Evolutionary conservation across 2,888 invertebrate genomes (phyloP), one percentile per base, ranked within the genome.

Genomic region (Chymomyza amoena): DNA sequence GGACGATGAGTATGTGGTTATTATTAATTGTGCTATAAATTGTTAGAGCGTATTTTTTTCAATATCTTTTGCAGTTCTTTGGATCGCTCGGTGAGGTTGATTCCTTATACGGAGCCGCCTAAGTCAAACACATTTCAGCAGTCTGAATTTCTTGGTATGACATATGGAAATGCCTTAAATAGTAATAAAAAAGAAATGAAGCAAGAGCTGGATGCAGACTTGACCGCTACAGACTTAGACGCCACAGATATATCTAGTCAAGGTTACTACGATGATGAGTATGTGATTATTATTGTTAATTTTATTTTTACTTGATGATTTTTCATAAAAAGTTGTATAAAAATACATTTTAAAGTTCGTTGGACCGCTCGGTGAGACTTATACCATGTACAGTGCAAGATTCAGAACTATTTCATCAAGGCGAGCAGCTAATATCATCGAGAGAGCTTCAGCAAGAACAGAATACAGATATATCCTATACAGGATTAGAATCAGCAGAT

Each of bases 201-300:
- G 36, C 36, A 36, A 36, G 80, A 83, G 45, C 84, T 85, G 65
- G 81, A 85, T 61, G 80, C 85, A 15, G 80, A 83, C 9, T 9
- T 36, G 36, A 7, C 36, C 36, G 6, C 6, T 9, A 36, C 36
- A 36, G 36, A 9, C 36, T 1, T 36, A 7, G 79, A 82, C 6
- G 28, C 64, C 9, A n/a, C 56, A 10, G 56, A 56, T 16, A 18
- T 20, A 25, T 10, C 6, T 20, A 18, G 20, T 2, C 57, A 64
- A 7, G 54, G 81, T 61, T 71, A 72, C 6, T 51, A 75, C 20
- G 77, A 80, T 0, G 82, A 84, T 18, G 82, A 81, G 81, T 81
- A 68, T 54, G 83, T 10, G 57, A 0, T 0, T 0, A 7, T 6
- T 1, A 25, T 13, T n/a, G 15, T 6, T 0, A 16, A 16, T 0